Percentiles rank a stretch among this genome's conserved stretches.
phyloP scores from a whole-genome alignment of 2,113 vertebrate genomes.

The Cavia aperea region DNA sequence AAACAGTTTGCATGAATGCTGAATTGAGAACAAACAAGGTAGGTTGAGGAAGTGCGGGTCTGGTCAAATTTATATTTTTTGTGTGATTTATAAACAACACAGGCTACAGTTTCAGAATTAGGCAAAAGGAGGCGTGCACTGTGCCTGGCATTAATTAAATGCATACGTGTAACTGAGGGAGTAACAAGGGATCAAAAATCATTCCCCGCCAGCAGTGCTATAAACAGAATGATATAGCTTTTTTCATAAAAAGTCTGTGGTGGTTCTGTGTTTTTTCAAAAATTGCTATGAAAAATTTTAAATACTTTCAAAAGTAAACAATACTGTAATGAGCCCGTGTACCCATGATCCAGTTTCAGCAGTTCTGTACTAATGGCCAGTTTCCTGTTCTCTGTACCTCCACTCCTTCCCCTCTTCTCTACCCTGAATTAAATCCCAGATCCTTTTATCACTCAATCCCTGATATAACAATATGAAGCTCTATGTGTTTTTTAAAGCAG shows the following conservation, averaged over 20 bases:
- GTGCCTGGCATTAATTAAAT: not conserved
- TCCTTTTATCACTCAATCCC: not conserved
- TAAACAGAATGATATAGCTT: not conserved
- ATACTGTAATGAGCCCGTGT: not conserved
- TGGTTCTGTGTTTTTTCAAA: not conserved
- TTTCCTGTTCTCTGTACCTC: not conserved
- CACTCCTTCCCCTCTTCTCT: not conserved
- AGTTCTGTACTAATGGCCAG: not conserved
- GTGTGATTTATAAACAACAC: not conserved
- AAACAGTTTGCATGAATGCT: not conserved
- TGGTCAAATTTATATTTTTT: not conserved
- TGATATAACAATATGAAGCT: not conserved
- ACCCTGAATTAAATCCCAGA: not conserved
- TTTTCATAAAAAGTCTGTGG: not conserved
- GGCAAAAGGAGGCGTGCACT: not conserved
- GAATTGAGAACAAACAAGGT: not conserved
- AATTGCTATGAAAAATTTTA: not conserved
- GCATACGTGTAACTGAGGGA: not conserved
- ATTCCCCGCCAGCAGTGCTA: not conserved
- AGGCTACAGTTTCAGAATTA: slow-evolving; percentile 19
- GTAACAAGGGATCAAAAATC: not conserved
- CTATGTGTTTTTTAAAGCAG: not conserved
- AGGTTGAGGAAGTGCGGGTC: not conserved
- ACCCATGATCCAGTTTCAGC: not conserved
- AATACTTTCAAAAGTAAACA: slow-evolving; percentile 12